A percentile compares a stretch with the other conserved stretches of the same genome.
phyloP scores from a whole-genome alignment of 2,797 vertebrate genomes.

The Eulemur coronatus region DNA sequence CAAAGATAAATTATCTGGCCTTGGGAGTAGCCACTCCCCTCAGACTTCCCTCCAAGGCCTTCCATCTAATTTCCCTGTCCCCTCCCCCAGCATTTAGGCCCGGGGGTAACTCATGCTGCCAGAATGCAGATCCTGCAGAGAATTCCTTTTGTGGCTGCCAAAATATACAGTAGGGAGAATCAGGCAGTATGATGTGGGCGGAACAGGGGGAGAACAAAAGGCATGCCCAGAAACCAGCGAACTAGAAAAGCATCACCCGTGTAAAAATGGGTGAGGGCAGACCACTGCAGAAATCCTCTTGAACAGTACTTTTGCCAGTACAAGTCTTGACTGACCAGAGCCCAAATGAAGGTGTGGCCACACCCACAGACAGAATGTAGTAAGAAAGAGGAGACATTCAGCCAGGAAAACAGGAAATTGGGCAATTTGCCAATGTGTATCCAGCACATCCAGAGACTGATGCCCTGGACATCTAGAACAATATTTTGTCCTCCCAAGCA shows the following conservation, averaged over 20 bases:
- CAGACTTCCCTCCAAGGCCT: not conserved
- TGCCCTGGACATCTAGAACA: not conserved
- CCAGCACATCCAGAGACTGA: not conserved
- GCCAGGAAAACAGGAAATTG: not conserved
- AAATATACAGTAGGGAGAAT: conserved; percentile 1
- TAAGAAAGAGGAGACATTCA: not conserved
- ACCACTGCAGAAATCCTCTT: not conserved
- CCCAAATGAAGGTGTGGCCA: not conserved
- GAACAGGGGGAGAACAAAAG: not conserved
- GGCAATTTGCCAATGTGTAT: not conserved
- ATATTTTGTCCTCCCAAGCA: not conserved
- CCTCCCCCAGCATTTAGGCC: not conserved
- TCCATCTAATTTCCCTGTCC: not conserved
- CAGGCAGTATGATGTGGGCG: not conserved
- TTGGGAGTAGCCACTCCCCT: not conserved
- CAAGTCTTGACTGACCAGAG: not conserved
- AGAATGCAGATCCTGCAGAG: conserved; percentile 5
- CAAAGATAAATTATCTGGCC: conserved; percentile 46
- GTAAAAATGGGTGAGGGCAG: not conserved
- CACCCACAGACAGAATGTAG: not conserved
- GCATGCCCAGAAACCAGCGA: not conserved
- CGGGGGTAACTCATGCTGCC: not conserved
- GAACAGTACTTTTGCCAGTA: not conserved
- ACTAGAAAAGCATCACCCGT: not conserved
- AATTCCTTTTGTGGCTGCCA: conserved; percentile 33